These are phyloP conservation scores for Gymnosoma rotundatum DNA, from an alignment of 2,888 invertebrate species.

Conservation along the genomic window DNA sequence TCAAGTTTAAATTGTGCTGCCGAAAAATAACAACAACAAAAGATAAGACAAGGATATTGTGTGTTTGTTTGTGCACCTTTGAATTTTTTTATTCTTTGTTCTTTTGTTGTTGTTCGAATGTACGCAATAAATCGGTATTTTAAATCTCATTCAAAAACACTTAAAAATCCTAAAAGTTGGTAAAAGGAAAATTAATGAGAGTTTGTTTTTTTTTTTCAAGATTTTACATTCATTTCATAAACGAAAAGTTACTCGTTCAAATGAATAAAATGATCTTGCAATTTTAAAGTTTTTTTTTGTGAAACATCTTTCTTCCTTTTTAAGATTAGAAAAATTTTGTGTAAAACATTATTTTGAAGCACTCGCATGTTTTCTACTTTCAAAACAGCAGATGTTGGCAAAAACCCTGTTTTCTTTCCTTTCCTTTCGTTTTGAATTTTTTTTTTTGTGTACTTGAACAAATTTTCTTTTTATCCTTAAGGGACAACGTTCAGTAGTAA, in stretches of 20 bases:
- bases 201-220: no score
- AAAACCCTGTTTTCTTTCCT: not conserved
- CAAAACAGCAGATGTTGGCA: constrained; percentile 38
- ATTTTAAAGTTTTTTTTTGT: not conserved
- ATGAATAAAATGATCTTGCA: constrained; percentile 11
- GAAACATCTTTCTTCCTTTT: not conserved
- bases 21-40: not conserved
- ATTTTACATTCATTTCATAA: no score
- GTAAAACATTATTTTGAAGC: not conserved
- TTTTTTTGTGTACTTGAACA: constrained; percentile 10
- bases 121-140: constrained; percentile 6
- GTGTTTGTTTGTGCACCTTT: not conserved
- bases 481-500: not conserved
- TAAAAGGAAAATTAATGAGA: not conserved
- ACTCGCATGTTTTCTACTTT: not conserved
- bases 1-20: not conserved
- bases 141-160: constrained; percentile 16
- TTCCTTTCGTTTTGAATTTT: no score
- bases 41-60: not conserved
- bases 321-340: constrained; percentile 1
- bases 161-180: not conserved
- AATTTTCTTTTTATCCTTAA: constrained; percentile 32
- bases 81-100: not conserved
- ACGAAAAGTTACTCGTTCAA: not conserved
- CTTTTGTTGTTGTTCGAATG: constrained; percentile 1